These are phyloP conservation scores for Drosophila murphyi DNA, from an alignment of 1,140 invertebrate species.

Conservation along the genomic window DNA sequence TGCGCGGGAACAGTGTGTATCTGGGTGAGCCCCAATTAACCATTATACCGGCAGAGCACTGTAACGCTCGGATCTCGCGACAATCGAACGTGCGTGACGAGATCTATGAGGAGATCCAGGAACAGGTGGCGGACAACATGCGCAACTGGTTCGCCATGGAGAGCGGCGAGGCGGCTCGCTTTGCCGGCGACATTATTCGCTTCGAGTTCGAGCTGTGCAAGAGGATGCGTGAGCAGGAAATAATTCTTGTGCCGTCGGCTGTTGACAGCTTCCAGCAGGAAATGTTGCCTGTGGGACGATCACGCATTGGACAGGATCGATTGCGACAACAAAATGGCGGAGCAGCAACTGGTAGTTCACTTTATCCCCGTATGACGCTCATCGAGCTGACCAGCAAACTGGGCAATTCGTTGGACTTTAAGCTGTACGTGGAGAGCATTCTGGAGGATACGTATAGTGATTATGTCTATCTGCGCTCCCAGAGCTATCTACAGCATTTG, in stretches of 20 bases:
- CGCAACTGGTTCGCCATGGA: slow-evolving; percentile 59
- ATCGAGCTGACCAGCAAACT: slow-evolving; percentile 46
- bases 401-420: slow-evolving; percentile 58
- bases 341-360: neutral
- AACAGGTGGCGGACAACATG: slow-evolving; percentile 59
- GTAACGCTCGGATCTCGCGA: slow-evolving; percentile 39
- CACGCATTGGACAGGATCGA: slow-evolving; percentile 58
- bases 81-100: slow-evolving; percentile 37
- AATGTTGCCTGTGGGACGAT: slow-evolving; percentile 1
- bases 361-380: slow-evolving; percentile 38
- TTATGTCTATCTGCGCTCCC: slow-evolving; percentile 56
- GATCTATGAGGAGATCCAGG: slow-evolving; percentile 47
- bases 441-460: slow-evolving; percentile 38
- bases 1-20: slow-evolving; percentile 64
- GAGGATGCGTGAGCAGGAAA: slow-evolving; percentile 54
- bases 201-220: slow-evolving; percentile 81
- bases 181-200: slow-evolving; percentile 67
- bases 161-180: slow-evolving; percentile 47
- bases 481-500: slow-evolving; percentile 61
- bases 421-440: slow-evolving; percentile 55
- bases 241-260: slow-evolving; percentile 17
- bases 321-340: slow-evolving; percentile 45
- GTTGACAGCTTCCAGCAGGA: neutral
- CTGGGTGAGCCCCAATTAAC: slow-evolving; percentile 68
- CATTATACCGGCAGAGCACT: slow-evolving; percentile 67